Evolutionary conservation across 2,797 vertebrate genomes (phyloP), one percentile per base, ranked within the genome.

Genomic region (Alectoris magna): DNA sequence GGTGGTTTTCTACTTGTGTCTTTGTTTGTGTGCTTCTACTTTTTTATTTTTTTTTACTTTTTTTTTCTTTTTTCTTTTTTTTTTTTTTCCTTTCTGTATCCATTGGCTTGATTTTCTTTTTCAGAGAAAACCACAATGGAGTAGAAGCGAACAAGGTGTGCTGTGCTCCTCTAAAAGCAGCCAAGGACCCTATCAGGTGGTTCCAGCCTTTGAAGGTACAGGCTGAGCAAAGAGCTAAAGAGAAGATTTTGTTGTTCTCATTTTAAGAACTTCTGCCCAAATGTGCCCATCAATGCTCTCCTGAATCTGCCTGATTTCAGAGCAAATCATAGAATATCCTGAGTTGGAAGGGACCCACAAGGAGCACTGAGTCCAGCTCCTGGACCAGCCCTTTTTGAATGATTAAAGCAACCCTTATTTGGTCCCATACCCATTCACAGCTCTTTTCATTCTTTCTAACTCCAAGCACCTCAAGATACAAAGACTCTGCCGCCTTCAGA

Each of bases 391-490:
- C 66, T 43, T 74, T 21, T 67, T 19, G 2, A 41, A n/a, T 14
- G 22, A 10, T 29, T 64, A 26, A 49, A 49, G 48, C 23, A 26
- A 8, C 13, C 48, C 23, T 49, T 49, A 24, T 49, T 49, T 49
- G 48, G 23, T 23, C 7, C 48, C 23, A 3, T 5, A 24, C 23
- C 49, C 24, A 14, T 27, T 51, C 49, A 27, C 27, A 59, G 27
- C 5, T 31, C 43, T 59, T n/a, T 55, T 48, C 9, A 6, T 11
- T 46, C 22, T 62, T 38, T 58, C 53, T 62, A 9, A 26, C 18
- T 5, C 5, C 2, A 6, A 89, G 26, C 8, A 10, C n/a, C 18
- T 74, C 29, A 3, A 4, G 9, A 15, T 22, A 55, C 1, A 2
- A 55, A 49, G 68, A 3, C 31, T 73, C 56, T 79, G 44, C 43